These are phyloP conservation scores for Entosphenus tridentatus DNA, from an alignment of 2,113 vertebrate genomes.

Conservation along the genomic window DNA sequence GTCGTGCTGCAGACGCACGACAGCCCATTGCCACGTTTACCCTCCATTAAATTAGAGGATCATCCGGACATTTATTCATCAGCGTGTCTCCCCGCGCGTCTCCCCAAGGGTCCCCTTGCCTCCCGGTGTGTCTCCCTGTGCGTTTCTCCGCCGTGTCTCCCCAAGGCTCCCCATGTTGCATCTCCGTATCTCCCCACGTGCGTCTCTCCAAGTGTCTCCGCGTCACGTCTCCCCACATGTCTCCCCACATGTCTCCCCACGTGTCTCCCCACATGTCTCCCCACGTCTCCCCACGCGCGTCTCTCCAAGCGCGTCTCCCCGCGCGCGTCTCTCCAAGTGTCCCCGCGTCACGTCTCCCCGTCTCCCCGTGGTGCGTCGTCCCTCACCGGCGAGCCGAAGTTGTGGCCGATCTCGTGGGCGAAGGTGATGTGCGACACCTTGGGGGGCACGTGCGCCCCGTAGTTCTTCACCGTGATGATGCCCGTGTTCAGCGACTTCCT, in stretches of 20 bases:
- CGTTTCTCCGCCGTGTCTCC: neutral
- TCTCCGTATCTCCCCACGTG: neutral
- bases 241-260: neutral
- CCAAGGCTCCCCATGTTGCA: too few species aligned
- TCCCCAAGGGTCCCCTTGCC: too few species aligned
- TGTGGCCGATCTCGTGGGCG: conserved; percentile 92
- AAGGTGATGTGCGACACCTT: conserved; percentile 98
- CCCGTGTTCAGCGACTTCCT: conserved; percentile 91
- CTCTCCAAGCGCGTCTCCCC: neutral
- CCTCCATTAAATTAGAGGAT: too few species aligned
- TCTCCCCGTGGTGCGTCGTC: neutral
- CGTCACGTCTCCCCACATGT: neutral
- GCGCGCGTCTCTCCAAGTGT: neutral
- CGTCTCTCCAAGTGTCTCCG: neutral
- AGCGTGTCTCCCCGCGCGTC: too few species aligned
- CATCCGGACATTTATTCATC: too few species aligned
- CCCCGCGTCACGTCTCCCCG: neutral
- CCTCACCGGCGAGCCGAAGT: conserved; percentile 84
- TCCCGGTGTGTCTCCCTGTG: neutral
- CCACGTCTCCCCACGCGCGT: neutral
- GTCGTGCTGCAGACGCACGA: conserved; percentile 46
- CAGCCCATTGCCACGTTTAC: too few species aligned
- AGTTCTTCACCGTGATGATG: conserved; percentile 96
- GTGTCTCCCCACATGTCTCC: neutral
- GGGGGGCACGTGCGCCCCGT: conserved; percentile 81